These are phyloP conservation scores for Amphipyra berbera DNA, from an alignment of 2,888 invertebrate species.

Conservation along the genomic window DNA sequence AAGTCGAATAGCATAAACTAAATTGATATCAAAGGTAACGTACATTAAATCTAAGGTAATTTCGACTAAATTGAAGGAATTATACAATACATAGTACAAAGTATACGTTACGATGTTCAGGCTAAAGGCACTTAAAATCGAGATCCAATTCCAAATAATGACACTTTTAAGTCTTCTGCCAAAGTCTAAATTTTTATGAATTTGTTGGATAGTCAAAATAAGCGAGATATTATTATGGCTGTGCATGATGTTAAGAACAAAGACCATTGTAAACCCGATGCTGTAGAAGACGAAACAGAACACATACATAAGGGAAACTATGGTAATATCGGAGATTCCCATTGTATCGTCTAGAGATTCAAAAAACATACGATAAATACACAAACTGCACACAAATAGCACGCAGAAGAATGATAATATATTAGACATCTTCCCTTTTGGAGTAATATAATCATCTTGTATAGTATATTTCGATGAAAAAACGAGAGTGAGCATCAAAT, in stretches of 20 bases:
- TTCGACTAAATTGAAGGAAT: slow-evolving; percentile 10
- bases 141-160: slow-evolving; percentile 26
- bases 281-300: slow-evolving; percentile 8
- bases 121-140: slow-evolving; percentile 6
- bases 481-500: slow-evolving; percentile 33
- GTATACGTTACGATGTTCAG: slow-evolving; percentile 7
- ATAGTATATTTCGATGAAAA: slow-evolving; percentile 40
- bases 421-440: slow-evolving; percentile 13
- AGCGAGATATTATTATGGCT: slow-evolving; percentile 23
- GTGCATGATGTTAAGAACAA: slow-evolving; percentile 19
- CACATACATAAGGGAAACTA: background rate
- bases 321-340: background rate
- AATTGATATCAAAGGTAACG: slow-evolving; percentile 27
- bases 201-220: slow-evolving; percentile 25
- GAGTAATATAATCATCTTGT: slow-evolving; percentile 35
- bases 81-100: slow-evolving; percentile 1
- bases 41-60: slow-evolving; percentile 8
- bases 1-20: slow-evolving; percentile 25
- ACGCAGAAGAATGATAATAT: slow-evolving; percentile 4
- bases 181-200: slow-evolving; percentile 19
- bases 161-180: background rate
- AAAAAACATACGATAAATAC: slow-evolving; percentile 13
- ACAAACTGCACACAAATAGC: background rate
- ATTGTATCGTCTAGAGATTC: background rate
- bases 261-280: slow-evolving; percentile 20